A percentile compares a stretch with the other conserved stretches of the same genome.
Evolutionary conservation across 2,888 invertebrate species (phyloP).

Genomic region (Asteroscopus sphinx): DNA sequence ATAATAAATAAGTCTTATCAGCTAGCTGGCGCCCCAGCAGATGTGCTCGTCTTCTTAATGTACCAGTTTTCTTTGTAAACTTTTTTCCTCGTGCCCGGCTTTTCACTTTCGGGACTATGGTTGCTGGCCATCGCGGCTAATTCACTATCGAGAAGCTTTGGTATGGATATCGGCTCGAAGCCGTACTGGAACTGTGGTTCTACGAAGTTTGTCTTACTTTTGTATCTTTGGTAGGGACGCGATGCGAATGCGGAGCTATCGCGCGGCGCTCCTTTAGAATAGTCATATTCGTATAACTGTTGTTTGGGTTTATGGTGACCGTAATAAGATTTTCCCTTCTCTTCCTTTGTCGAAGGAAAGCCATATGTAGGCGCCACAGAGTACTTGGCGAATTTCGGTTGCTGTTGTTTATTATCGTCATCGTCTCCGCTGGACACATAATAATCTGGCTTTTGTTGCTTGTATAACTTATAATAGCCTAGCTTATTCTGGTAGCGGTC

Average conservation of each 20-base stretch:
- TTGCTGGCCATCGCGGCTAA: conserved; percentile 83
- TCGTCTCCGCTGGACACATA: conserved; percentile 62
- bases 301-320: conserved; percentile 74
- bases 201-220: conserved; percentile 78
- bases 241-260: conserved; percentile 77
- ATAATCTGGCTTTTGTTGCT: conserved; percentile 76
- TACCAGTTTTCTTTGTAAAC: conserved; percentile 86
- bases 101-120: conserved; percentile 79
- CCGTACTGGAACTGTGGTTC: conserved; percentile 87
- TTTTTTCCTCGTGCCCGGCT: conserved; percentile 82
- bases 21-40: conserved; percentile 77
- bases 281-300: conserved; percentile 72
- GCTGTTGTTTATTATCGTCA: conserved; percentile 67
- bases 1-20: conserved; percentile 81
- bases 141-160: conserved; percentile 80
- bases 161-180: conserved; percentile 81
- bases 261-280: conserved; percentile 71
- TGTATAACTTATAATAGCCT: conserved; percentile 79
- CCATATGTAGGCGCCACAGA: conserved; percentile 65
- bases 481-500: conserved; percentile 77
- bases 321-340: conserved; percentile 72
- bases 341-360: conserved; percentile 63
- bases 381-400: conserved; percentile 72
- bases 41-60: conserved; percentile 82
- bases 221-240: conserved; percentile 71